These are phyloP conservation scores for Catostomus latipinnis DNA, from an alignment of 2,797 vertebrate genomes.

Conservation along the genomic window DNA sequence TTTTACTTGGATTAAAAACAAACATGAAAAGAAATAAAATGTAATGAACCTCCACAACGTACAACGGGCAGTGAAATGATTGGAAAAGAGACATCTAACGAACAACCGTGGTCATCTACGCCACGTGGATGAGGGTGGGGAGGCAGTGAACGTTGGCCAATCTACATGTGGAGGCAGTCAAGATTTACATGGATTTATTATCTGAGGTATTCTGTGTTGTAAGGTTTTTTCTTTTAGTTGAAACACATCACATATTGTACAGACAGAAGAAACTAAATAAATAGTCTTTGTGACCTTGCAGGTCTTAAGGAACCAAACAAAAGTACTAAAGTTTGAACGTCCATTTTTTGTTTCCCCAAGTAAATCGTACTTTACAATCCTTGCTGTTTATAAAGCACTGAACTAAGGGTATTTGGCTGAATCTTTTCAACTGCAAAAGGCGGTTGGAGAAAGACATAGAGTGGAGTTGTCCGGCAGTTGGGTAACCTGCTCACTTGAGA, in stretches of 20 bases:
- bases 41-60: conserved; percentile 58
- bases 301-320: conserved; percentile 57
- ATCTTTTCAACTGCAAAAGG: conserved; percentile 62
- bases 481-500: conserved; percentile 38
- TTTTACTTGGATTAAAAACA: background rate
- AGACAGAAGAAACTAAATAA: conserved; percentile 65
- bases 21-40: conserved; percentile 19
- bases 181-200: conserved; percentile 77
- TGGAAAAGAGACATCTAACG: conserved; percentile 14
- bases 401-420: conserved; percentile 79
- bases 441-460: conserved; percentile 51
- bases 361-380: conserved; percentile 73
- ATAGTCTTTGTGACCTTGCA: conserved; percentile 46
- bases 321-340: conserved; percentile 50
- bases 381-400: conserved; percentile 84
- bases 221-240: conserved; percentile 70
- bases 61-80: conserved; percentile 48
- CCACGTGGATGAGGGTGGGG: conserved; percentile 19
- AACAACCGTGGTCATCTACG: background rate
- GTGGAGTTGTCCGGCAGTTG: conserved; percentile 45
- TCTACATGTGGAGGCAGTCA: conserved; percentile 71
- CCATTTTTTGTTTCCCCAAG: conserved; percentile 60
- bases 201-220: conserved; percentile 85
- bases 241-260: conserved; percentile 70
- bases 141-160: conserved; percentile 62